Evolutionary conservation across 2,797 vertebrate genomes (phyloP), one percentile per base, ranked within the genome.

Genomic region (Crocodylus rhombifer): DNA sequence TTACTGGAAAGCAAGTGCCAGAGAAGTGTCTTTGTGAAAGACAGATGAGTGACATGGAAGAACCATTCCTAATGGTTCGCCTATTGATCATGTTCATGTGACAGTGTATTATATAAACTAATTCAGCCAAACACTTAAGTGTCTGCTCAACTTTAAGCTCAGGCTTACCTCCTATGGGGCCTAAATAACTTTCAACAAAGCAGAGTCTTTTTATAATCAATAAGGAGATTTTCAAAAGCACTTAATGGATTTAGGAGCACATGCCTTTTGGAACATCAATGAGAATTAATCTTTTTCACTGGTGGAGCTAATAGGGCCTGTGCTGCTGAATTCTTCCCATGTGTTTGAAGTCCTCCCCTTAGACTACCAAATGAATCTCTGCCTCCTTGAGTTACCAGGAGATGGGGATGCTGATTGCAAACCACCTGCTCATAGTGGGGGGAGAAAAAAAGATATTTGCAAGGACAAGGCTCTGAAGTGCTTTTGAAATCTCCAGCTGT

Each of bases 1-100:
- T 6, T 65, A 12, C 71, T 4, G 0, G 23, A 80, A 77, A 82
- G 5, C 0, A 0, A 14, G 3, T 65, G 71, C 65, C 71, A 85
- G 25, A 4, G 0, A 0, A 10, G 51, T 4, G 16, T 18, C 0
- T 1, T 28, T 30, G n/a, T 57, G 64, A 30, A 30, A 67, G 18
- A 33, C 30, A 67, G 15, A 33, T 33, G 65, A 67, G 65, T 18
- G n/a, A 67, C 63, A 16, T 33, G 30, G 65, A 17, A 67, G 64
- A 67, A 18, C 20, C n/a, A 20, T 33, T 18, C 65, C 33, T 67
- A 33, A 67, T 10, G 30, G 10, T 30, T 67, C 7, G 18, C 65
- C 30, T 10, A 16, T 67, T 15, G 65, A 30, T 67, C 33, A 18
- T 33, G 30, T 67, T 33, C 30, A 18, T 67, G 30, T 33, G 65